Percentiles rank a stretch among this genome's conserved stretches.
These are phyloP conservation scores for Chondrilla cf. caribensis DNA, from an alignment of 37 sponge, comb jelly and placozoan genomes.

Conservation along the genomic window DNA sequence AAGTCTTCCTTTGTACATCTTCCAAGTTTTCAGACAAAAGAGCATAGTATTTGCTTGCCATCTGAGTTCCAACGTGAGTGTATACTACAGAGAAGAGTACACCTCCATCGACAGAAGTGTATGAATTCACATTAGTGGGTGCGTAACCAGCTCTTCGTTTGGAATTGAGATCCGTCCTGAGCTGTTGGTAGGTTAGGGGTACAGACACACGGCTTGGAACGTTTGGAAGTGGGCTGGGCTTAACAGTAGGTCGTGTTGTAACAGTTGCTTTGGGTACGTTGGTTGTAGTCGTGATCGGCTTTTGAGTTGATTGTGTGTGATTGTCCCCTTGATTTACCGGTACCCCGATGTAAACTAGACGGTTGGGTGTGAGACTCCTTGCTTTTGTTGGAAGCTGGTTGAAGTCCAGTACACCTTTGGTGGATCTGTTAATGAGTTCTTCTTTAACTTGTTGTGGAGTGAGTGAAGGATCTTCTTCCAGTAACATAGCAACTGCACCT, in stretches of 20 bases:
- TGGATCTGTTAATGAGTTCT: slow-evolving; percentile 25
- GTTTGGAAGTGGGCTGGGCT: neutral
- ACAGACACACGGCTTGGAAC: neutral
- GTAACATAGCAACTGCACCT: slow-evolving; percentile 51
- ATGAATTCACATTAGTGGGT: slow-evolving; percentile 10
- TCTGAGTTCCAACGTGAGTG: neutral
- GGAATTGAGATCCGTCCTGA: neutral
- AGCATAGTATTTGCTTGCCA: neutral
- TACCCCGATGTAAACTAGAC: slow-evolving; percentile 30
- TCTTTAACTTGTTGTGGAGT: slow-evolving; percentile 39
- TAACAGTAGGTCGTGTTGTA: neutral
- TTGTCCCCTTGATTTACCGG: neutral
- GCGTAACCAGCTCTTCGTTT: neutral
- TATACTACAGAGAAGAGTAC: neutral
- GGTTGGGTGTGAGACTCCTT: slow-evolving; percentile 47
- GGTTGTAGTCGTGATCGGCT: neutral
- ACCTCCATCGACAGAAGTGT: neutral
- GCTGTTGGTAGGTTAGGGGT: neutral
- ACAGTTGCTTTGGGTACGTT: neutral
- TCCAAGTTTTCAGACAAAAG: neutral
- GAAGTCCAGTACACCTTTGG: slow-evolving; percentile 29
- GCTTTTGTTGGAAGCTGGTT: neutral
- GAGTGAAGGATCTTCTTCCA: slow-evolving; percentile 36
- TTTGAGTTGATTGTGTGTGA: no score
- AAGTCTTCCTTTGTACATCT: neutral